A percentile compares a stretch with the other conserved stretches of the same genome.
Conservation (phyloP, 2,797 vertebrate genomes). For the Manis crassicaudata region DNA sequence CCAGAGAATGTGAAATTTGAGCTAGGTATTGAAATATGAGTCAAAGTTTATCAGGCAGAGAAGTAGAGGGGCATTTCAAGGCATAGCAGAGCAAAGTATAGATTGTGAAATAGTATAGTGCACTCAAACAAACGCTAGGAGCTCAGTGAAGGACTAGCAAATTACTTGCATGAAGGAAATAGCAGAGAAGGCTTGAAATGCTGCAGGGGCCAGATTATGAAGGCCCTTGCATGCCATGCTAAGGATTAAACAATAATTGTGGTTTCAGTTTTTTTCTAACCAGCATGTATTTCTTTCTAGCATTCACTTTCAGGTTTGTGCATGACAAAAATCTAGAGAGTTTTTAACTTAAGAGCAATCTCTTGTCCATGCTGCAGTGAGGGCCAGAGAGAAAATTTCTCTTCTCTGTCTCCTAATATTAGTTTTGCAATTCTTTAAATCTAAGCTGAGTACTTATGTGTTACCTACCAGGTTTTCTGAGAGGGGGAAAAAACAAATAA, state of each 20-base stretch:
- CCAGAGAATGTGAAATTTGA: conserved; percentile 1
- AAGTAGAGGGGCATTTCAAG: background rate
- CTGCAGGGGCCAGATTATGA: background rate
- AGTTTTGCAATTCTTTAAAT: background rate
- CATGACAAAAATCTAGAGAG: background rate
- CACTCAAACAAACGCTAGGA: background rate
- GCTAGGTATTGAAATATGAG: background rate
- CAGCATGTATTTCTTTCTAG: background rate
- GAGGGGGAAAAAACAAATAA: background rate
- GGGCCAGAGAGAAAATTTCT: conserved; percentile 5
- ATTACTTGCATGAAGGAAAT: background rate
- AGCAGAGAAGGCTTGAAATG: background rate
- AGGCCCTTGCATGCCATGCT: background rate
- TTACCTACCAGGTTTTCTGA: background rate
- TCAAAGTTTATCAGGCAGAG: background rate
- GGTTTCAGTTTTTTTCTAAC: background rate
- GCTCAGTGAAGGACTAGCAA: background rate
- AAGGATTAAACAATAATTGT: background rate
- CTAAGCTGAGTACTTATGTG: background rate
- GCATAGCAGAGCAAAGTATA: background rate
- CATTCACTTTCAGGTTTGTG: background rate
- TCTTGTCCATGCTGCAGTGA: background rate
- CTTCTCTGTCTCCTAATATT: background rate
- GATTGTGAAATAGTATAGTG: background rate
- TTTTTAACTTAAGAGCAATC: background rate